Evolutionary conservation across 2,797 vertebrate genomes (phyloP), one percentile per base, ranked within the genome.

Genomic region (Meda fulgida): DNA sequence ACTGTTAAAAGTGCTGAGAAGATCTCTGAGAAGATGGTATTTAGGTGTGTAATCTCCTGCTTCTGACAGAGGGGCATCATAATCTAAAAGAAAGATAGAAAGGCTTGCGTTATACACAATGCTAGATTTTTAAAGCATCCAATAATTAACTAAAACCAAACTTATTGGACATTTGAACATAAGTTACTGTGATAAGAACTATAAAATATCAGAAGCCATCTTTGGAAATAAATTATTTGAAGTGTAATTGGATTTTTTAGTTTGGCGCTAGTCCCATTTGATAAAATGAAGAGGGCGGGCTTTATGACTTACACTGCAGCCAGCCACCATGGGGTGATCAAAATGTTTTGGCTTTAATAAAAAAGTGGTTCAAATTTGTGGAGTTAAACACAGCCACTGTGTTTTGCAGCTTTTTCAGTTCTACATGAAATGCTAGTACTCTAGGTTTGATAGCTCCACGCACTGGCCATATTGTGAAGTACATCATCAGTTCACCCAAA

Each of bases 41-140:
- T 99, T 99, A 78, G 95, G 95, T 0, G 97, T 98, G 88, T 99
- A 99, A 82, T 98, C 98, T 5, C 98, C 98, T 7, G 96, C 95
- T 91, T 99, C 98, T 11, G 98, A 96, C 91, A 99, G 90, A 82
- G 97, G 96, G 0, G 97, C 98, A 0, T 99, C 97, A 0, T 97
- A 99, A 93, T 99, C 98, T 99, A 92, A 81, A 31, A 71, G 48
- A 55, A 55, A 58, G 7, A 70, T 11, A 71, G 16, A 71, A 71
- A 55, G 51, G 6, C 48, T 71, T 53, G 38, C 2, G 18, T 53
- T 40, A 53, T 16, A 46, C 43, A 46, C 43, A 46, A 46, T 46
- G 43, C 43, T 46, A 46, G 4, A 46, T 46, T 5, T 46, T 16
- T 46, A 46, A 14, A 46, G 43, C 43, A 46, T 48, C 14, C 11